Evolutionary conservation across 2,113 vertebrate genomes (phyloP).

Genomic region (Syngnathus floridae): DNA sequence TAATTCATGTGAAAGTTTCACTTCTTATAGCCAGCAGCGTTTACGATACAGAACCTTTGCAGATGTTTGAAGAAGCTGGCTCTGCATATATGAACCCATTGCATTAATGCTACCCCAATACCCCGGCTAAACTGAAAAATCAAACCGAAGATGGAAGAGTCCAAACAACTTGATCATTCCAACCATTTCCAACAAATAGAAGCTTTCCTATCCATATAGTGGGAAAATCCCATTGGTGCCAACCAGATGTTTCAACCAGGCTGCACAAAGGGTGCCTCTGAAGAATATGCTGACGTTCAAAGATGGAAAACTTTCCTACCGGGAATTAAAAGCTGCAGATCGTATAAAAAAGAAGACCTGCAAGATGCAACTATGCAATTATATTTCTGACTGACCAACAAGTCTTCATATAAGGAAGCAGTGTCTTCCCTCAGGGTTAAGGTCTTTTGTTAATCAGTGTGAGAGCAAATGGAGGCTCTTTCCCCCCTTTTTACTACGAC

Average conservation of each 20-base stretch:
- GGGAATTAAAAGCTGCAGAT: neutral
- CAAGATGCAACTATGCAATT: neutral
- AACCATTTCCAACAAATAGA: slow-evolving; percentile 31
- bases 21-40: slow-evolving; percentile 15
- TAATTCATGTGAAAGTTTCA: slow-evolving; percentile 17
- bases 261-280: slow-evolving; percentile 11
- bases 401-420: slow-evolving; percentile 4
- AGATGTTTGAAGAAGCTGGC: slow-evolving; percentile 21
- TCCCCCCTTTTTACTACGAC: slow-evolving; percentile 25
- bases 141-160: slow-evolving; percentile 38
- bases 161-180: slow-evolving; percentile 27
- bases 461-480: slow-evolving; percentile 26
- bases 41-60: slow-evolving; percentile 21
- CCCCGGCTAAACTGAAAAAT: slow-evolving; percentile 42
- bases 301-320: slow-evolving; percentile 13
- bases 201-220: slow-evolving; percentile 20
- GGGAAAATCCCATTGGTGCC: slow-evolving; percentile 45
- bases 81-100: slow-evolving; percentile 23
- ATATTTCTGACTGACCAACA: too few relatives aligned
- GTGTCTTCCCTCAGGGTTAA: slow-evolving; percentile 2
- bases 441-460: slow-evolving; percentile 39
- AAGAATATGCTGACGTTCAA: slow-evolving; percentile 14
- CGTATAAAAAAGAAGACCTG: too few relatives aligned
- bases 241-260: slow-evolving; percentile 36
- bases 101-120: slow-evolving; percentile 18